A percentile compares a stretch with the other conserved stretches of the same genome.
Evolutionary conservation across 2,888 invertebrate genomes (phyloP).

Genomic region (Biston betularia): DNA sequence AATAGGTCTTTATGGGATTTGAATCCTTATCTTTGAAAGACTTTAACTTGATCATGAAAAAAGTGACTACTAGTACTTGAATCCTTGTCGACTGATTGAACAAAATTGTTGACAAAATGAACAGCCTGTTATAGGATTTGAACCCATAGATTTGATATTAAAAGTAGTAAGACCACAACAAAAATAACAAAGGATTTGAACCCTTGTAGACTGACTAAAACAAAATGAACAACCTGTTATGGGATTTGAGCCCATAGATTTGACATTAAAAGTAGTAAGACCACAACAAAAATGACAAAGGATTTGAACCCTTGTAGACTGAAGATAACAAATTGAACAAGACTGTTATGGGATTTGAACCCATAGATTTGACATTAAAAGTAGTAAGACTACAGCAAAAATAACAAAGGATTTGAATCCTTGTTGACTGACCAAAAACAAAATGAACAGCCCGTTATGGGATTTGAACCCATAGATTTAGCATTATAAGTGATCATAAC

Average conservation of each 20-base stretch:
- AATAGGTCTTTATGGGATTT: neutral
- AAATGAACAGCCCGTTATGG: neutral
- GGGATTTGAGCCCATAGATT: constrained; percentile 7
- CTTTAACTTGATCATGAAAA: neutral
- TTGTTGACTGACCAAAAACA: neutral
- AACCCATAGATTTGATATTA: neutral
- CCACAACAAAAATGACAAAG: no score
- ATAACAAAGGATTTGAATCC: no score
- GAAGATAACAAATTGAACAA: neutral
- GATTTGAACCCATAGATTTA: neutral
- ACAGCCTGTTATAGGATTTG: constrained; percentile 1
- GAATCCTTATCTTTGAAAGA: constrained; percentile 11
- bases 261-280: neutral
- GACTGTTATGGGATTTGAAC: constrained; percentile 5
- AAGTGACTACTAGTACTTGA: neutral
- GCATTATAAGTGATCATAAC: neutral
- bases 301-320: no score
- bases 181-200: constrained; percentile 5
- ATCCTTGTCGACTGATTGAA: constrained; percentile 1
- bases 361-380: neutral
- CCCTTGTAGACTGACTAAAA: constrained; percentile 1
- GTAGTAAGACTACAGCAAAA: neutral
- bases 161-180: neutral
- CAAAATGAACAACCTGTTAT: neutral
- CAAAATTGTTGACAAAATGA: neutral